Evolutionary conservation across 2,888 invertebrate genomes (phyloP).

Genomic region (Drosophila lacicola): DNA sequence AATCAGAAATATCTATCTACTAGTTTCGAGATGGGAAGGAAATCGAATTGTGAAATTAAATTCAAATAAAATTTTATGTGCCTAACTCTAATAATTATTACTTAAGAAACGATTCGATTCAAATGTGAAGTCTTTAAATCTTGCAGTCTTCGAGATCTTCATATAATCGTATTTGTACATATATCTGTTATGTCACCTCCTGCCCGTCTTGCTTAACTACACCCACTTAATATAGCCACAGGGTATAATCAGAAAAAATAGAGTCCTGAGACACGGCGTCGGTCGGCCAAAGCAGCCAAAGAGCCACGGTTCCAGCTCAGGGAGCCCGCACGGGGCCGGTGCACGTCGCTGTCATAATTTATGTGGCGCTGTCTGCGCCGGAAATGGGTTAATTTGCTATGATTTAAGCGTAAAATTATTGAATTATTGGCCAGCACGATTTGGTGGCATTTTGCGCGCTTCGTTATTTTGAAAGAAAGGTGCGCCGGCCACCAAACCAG

Average conservation of each 20-base stretch:
- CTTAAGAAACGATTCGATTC: too few species aligned
- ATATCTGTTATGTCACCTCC: too few species aligned
- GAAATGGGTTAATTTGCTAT: constrained; percentile 83
- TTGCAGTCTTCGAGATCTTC: too few species aligned
- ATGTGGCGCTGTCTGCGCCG: constrained; percentile 80
- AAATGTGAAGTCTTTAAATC: too few species aligned
- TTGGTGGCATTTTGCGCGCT: constrained; percentile 57
- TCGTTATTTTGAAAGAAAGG: constrained; percentile 57
- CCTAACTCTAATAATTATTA: too few species aligned
- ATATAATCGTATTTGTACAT: too few species aligned
- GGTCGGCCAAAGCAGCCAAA: constrained; percentile 21
- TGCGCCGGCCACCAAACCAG: constrained; percentile 37
- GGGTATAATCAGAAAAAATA: constrained; percentile 7
- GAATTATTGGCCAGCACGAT: constrained; percentile 76
- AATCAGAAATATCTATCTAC: too few species aligned
- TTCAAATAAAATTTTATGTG: too few species aligned
- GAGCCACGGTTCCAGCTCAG: constrained; percentile 23
- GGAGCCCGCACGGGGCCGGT: constrained; percentile 23
- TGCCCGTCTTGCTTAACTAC: too few species aligned
- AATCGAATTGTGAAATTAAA: too few species aligned
- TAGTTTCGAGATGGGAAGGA: too few species aligned
- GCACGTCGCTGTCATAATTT: constrained; percentile 72
- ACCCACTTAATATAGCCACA: neutral
- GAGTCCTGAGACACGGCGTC: constrained; percentile 11
- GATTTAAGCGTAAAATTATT: constrained; percentile 82